These are phyloP conservation scores for Acanthochromis polyacanthus DNA, from an alignment of 2,113 vertebrate species.

Conservation along the genomic window DNA sequence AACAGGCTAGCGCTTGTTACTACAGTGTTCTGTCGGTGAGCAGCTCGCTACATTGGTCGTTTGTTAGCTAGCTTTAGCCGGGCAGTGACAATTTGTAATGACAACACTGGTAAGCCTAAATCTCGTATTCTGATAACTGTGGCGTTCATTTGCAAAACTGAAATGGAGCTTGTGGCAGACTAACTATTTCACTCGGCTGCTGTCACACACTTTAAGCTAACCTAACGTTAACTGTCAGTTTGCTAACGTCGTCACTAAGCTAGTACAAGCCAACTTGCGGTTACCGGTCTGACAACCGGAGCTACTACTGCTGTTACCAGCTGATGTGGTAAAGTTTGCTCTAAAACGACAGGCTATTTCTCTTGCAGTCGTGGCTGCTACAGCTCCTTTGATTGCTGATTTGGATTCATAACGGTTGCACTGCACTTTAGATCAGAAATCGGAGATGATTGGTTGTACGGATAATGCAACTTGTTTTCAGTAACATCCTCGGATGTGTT, in stretches of 20 bases:
- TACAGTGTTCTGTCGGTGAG: constrained; percentile 2
- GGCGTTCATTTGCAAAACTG: background rate
- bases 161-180: constrained; percentile 2
- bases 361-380: background rate
- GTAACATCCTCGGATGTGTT: constrained; percentile 51
- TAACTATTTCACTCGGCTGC: background rate
- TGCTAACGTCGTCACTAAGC: constrained; percentile 56
- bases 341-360: background rate
- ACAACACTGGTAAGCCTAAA: background rate
- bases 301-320: background rate
- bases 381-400: background rate
- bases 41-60: constrained; percentile 43
- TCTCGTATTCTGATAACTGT: background rate
- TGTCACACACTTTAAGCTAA: constrained; percentile 51
- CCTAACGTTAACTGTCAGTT: constrained; percentile 32
- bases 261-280: constrained; percentile 33
- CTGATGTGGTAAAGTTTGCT: constrained; percentile 27
- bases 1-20: constrained; percentile 65
- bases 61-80: constrained; percentile 42
- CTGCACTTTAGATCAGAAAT: background rate
- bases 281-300: constrained; percentile 40
- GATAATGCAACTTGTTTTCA: constrained; percentile 36
- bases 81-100: background rate
- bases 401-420: background rate
- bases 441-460: background rate